Base-by-base conservation (phyloP, 2,888 invertebrate species). In the Erpobdella octoculata region DNA sequence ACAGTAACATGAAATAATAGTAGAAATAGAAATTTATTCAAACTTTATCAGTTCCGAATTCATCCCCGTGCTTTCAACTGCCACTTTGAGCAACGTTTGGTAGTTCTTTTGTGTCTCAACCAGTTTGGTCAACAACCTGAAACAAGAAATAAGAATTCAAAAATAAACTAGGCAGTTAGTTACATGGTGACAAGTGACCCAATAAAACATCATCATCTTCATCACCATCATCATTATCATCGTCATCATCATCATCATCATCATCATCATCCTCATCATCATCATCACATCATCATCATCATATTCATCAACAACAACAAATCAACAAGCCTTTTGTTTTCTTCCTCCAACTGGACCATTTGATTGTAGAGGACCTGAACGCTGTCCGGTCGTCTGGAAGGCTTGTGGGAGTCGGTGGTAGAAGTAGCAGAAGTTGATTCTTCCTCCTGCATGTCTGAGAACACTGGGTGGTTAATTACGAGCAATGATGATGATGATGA, bases 91-190 rank as follows among this genome's bases (percentile, higher is more conserved):
- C 69, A 91, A 81, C 28, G 85, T 84, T 76, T 91, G 89, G 82
- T 90, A 89, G 41, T 88, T 87, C 78, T 89, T 89, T 78, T 91
- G 90, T 69, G 87, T 87, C 38, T 91, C 91, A 65, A 91, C 77
- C 37, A 92, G 83, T 76, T 91, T 91, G 78, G 90, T 89, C 74
- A 89, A 85, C 73, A 91, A 83, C 78, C 88, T 89, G 78, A n/a
- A n/a, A n/a, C n/a, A n/a, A 37, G 84, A 78, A n/a, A n/a, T n/a
- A n/a, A n/a, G n/a, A n/a, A n/a, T n/a, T n/a, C n/a, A n/a, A n/a
- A n/a, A n/a, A n/a, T n/a, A n/a, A n/a, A n/a, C n/a, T n/a, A n/a
- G n/a, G n/a, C n/a, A n/a, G n/a, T n/a, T n/a, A n/a, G n/a, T n/a
- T n/a, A n/a, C n/a, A n/a, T n/a, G n/a, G n/a, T n/a, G n/a, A 6